Percentiles rank a stretch among this genome's conserved stretches.
Evolutionary conservation across 2,113 vertebrate species (phyloP).

Genomic region (Chrysochloris asiatica): DNA sequence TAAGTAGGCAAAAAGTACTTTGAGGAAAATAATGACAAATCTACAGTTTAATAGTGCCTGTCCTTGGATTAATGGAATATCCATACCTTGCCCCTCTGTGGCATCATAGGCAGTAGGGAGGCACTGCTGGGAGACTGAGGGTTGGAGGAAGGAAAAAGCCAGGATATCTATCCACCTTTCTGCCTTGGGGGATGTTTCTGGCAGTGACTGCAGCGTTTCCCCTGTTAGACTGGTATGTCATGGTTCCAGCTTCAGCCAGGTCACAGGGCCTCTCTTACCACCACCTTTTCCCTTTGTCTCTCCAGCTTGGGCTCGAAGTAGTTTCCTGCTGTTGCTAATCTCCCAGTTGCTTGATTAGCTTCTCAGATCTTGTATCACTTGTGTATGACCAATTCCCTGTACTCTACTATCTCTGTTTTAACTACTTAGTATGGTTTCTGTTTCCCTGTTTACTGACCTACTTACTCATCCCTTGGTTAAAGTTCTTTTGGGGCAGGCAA

Average conservation of each 20-base stretch:
- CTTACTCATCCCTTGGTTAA: slow-evolving; percentile 1
- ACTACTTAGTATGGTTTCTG: neutral
- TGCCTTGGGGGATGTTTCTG: neutral
- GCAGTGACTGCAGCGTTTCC: neutral
- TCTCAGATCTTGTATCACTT: neutral
- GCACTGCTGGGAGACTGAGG: neutral
- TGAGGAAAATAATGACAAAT: neutral
- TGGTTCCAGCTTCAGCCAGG: neutral
- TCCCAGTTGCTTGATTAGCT: neutral
- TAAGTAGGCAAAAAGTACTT: slow-evolving; percentile 32
- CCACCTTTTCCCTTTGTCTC: neutral
- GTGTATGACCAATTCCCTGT: neutral
- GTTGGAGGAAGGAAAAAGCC: neutral
- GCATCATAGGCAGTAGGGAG: neutral
- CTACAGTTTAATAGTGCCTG: neutral
- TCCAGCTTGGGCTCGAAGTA: neutral
- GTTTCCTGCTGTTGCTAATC: slow-evolving; percentile 19
- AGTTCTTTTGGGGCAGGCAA: slow-evolving; percentile 33
- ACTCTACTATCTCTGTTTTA: neutral
- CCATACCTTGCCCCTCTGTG: neutral
- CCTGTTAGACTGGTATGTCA: neutral
- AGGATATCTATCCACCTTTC: neutral
- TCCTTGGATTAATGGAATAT: neutral
- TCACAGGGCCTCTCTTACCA: neutral
- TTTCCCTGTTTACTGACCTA: neutral